phyloP scores from a whole-genome alignment of 1,140 invertebrate genomes.

The Ectropis grisescens region DNA sequence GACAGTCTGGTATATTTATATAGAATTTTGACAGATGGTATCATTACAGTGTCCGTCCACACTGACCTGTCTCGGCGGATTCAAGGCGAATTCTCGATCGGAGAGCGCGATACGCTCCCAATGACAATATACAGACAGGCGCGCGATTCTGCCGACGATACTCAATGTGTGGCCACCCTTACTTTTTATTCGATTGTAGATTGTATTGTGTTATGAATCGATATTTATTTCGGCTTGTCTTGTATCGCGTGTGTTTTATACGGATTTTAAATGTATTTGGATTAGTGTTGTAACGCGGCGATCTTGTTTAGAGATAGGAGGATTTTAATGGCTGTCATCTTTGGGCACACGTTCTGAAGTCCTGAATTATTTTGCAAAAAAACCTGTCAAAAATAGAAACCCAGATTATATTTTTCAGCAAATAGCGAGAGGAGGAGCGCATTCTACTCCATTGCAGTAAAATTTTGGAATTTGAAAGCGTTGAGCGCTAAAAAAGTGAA shows the following conservation, averaged over 20 bases:
- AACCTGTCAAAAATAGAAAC: no score
- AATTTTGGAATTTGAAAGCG: no score
- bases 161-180: slow-evolving; percentile 43
- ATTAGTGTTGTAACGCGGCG: slow-evolving; percentile 20
- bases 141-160: slow-evolving; percentile 30
- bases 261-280: slow-evolving; percentile 26
- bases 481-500: no score
- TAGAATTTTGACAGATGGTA: slow-evolving; percentile 32
- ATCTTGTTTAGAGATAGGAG: slow-evolving; percentile 18
- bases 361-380: no score
- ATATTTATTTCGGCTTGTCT: slow-evolving; percentile 48
- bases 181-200: slow-evolving; percentile 57
- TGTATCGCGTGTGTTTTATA: slow-evolving; percentile 25
- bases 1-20: neutral
- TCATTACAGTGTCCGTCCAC: slow-evolving; percentile 19
- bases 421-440: no score
- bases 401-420: no score
- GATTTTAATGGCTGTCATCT: no score
- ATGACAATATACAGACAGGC: slow-evolving; percentile 49
- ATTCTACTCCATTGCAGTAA: no score
- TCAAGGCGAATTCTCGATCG: slow-evolving; percentile 29
- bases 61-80: slow-evolving; percentile 25
- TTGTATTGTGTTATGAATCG: slow-evolving; percentile 65
- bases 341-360: no score
- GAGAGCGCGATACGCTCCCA: slow-evolving; percentile 25